phyloP scores from a whole-genome alignment of 2,113 vertebrate species.

The Solenodon paradoxus region DNA sequence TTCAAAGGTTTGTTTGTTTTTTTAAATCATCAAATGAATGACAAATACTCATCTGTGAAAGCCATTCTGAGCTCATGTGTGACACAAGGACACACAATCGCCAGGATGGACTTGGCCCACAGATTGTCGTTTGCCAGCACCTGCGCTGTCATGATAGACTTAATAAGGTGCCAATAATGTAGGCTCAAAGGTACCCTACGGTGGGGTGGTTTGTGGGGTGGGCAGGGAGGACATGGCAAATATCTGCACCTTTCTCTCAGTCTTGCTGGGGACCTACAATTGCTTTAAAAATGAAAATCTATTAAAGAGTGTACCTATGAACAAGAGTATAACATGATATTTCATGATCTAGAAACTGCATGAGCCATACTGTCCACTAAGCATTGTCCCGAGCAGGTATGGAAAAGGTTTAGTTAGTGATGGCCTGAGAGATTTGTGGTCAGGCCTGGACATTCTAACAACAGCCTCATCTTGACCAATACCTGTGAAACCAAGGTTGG shows the following conservation, averaged over 20 bases:
- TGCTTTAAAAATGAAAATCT: neutral
- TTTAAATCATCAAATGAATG: neutral
- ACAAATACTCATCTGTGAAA: neutral
- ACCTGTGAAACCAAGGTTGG: neutral
- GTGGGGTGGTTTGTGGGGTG: too few relatives aligned
- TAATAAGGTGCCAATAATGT: neutral
- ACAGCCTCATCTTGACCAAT: neutral
- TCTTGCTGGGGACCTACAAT: neutral
- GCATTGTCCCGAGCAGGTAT: neutral
- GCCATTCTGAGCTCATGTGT: neutral
- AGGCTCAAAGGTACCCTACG: too few relatives aligned
- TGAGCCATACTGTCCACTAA: neutral
- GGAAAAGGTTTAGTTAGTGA: neutral
- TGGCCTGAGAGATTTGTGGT: neutral
- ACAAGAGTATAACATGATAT: too few relatives aligned
- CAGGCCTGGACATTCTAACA: neutral
- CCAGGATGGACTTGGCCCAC: neutral
- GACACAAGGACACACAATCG: neutral
- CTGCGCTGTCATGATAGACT: neutral
- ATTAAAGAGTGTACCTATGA: neutral
- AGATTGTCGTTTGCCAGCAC: neutral
- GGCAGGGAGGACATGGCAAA: neutral
- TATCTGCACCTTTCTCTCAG: neutral
- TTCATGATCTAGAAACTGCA: neutral
- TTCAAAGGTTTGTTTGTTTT: neutral